Percentiles rank a stretch among this genome's conserved stretches.
phyloP scores from a whole-genome alignment of 2,888 invertebrate species.

The Meandrusa payeni region DNA sequence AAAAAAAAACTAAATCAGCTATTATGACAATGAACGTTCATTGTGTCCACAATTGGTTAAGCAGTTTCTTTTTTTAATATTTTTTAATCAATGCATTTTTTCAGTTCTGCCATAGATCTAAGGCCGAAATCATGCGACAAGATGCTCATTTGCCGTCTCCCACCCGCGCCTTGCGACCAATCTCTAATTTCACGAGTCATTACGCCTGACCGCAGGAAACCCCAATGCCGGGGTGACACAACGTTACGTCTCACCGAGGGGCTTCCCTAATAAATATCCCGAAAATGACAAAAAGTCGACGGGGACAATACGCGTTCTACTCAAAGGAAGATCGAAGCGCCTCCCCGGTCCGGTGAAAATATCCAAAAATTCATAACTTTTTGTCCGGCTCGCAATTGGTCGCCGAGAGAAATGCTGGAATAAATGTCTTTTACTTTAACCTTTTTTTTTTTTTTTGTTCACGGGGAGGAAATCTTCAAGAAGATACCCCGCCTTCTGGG shows the following conservation, averaged over 20 bases:
- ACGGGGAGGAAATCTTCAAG: too few relatives aligned
- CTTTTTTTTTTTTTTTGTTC: too few relatives aligned
- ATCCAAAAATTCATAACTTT: slow-evolving; percentile 51
- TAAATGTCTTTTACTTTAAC: slow-evolving; percentile 58
- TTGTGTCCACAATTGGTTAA: too few relatives aligned
- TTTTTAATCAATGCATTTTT: too few relatives aligned
- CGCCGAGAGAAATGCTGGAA: slow-evolving; percentile 46
- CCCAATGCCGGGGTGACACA: slow-evolving; percentile 29
- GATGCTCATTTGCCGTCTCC: too few relatives aligned
- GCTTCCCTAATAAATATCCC: slow-evolving; percentile 34
- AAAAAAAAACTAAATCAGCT: too few relatives aligned
- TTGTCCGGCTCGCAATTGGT: slow-evolving; percentile 44
- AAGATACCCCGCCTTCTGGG: too few relatives aligned
- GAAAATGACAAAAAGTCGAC: slow-evolving; percentile 44
- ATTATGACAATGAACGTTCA: too few relatives aligned
- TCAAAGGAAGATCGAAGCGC: slow-evolving; percentile 41
- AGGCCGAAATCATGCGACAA: too few relatives aligned
- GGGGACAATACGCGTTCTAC: slow-evolving; percentile 36
- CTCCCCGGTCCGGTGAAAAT: slow-evolving; percentile 43
- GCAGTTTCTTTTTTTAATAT: too few relatives aligned
- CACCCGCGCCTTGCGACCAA: slow-evolving; percentile 29
- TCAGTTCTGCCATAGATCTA: too few relatives aligned
- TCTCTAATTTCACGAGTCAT: slow-evolving; percentile 42
- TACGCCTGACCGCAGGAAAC: slow-evolving; percentile 30
- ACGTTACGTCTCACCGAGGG: slow-evolving; percentile 28